Conservation (phyloP, 2,888 invertebrate species). For the Tolmerus cingulatus region DNA sequence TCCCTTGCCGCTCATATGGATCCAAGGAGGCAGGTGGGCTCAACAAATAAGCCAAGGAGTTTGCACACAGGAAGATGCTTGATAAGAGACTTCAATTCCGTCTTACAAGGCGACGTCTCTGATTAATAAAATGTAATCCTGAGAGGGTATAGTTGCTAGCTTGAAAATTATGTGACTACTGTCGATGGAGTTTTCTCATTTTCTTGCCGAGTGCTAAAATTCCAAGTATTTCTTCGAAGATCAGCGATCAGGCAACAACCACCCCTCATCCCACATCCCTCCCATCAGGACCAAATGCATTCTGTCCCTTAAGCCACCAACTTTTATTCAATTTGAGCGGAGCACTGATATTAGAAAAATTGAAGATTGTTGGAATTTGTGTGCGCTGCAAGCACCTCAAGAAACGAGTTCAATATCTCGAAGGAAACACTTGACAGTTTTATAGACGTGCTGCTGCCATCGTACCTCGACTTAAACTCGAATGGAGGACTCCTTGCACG, state of each 20-base stretch:
- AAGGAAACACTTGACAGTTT: neutral
- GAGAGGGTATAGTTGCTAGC: neutral
- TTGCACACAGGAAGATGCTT: neutral
- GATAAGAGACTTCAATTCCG: neutral
- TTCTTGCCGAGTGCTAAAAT: neutral
- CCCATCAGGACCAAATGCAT: neutral
- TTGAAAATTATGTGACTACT: neutral
- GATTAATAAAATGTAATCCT: neutral
- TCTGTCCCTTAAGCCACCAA: neutral
- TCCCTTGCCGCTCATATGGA: neutral
- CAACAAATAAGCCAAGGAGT: neutral
- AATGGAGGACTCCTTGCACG: neutral
- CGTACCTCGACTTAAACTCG: neutral
- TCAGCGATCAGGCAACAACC: neutral
- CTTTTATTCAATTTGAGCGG: neutral
- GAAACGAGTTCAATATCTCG: slow-evolving; percentile 10
- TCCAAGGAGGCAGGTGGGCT: neutral
- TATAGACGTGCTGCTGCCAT: slow-evolving; percentile 4
- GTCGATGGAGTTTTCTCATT: neutral
- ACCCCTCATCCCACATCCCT: neutral
- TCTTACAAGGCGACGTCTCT: neutral
- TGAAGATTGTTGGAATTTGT: neutral
- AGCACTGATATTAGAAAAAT: neutral
- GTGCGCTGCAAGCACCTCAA: neutral
- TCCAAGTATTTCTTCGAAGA: neutral